Evolutionary conservation across 2,888 invertebrate species (phyloP).

Genomic region (Anodontia alba): DNA sequence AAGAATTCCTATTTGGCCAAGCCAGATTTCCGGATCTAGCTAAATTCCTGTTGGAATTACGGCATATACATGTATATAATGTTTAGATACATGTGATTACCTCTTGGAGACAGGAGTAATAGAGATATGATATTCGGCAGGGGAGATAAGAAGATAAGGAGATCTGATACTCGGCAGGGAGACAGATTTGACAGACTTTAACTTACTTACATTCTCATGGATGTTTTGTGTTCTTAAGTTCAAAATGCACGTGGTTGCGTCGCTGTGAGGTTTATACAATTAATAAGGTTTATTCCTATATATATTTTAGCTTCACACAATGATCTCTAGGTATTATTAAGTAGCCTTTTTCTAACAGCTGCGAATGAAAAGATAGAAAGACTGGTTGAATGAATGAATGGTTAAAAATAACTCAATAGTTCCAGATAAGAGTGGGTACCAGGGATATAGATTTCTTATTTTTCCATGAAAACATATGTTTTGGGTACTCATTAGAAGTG

Average conservation of each 20-base stretch:
- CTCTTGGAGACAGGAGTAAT: too few relatives aligned
- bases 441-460: too few relatives aligned
- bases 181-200: background rate
- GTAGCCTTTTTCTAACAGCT: background rate
- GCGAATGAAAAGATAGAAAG: background rate
- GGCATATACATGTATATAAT: too few relatives aligned
- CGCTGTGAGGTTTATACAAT: background rate
- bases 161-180: conserved; percentile 10
- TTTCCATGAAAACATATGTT: too few relatives aligned
- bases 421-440: too few relatives aligned
- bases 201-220: background rate
- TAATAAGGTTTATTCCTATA: background rate
- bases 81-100: too few relatives aligned
- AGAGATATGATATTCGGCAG: too few relatives aligned
- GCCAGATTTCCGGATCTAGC: too few relatives aligned
- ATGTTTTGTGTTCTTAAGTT: background rate
- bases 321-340: background rate
- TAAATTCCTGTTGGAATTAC: too few relatives aligned
- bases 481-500: too few relatives aligned
- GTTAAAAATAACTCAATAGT: too few relatives aligned
- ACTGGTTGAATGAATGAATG: background rate
- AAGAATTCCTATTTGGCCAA: too few relatives aligned
- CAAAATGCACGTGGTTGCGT: background rate
- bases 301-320: background rate
- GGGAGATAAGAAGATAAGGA: background rate